Percentiles rank a stretch among this genome's conserved stretches.
Evolutionary conservation across 2,888 invertebrate species (phyloP).

Genomic region (Nemapogon koenigi): DNA sequence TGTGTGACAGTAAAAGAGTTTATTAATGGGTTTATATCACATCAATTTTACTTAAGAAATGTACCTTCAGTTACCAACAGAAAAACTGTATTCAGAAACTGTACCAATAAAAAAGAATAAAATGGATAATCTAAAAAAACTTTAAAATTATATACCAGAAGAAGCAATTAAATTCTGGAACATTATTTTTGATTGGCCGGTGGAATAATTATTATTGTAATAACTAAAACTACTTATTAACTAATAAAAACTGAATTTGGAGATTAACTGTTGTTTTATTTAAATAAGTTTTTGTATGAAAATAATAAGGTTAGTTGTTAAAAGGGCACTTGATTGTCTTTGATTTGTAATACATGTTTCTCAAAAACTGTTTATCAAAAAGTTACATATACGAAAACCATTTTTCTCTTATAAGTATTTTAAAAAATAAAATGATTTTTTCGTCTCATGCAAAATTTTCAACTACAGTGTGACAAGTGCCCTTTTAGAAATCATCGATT

Average conservation of each 20-base stretch:
- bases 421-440: background rate
- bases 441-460: background rate
- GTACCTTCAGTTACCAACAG: background rate
- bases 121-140: background rate
- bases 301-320: background rate
- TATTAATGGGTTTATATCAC: background rate
- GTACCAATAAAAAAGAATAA: background rate
- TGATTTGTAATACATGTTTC: background rate
- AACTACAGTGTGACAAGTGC: background rate
- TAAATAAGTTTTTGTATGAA: background rate
- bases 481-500: background rate
- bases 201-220: background rate
- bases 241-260: background rate
- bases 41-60: background rate
- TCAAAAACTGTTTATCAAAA: background rate
- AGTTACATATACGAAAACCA: background rate
- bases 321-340: background rate
- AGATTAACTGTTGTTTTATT: background rate
- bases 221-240: background rate
- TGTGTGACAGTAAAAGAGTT: background rate
- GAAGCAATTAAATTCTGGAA: background rate
- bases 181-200: background rate
- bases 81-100: background rate
- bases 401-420: background rate
- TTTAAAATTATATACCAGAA: background rate